Evolutionary conservation across 2,888 invertebrate species (phyloP).

Genomic region (Eutolmus rufibarbis): DNA sequence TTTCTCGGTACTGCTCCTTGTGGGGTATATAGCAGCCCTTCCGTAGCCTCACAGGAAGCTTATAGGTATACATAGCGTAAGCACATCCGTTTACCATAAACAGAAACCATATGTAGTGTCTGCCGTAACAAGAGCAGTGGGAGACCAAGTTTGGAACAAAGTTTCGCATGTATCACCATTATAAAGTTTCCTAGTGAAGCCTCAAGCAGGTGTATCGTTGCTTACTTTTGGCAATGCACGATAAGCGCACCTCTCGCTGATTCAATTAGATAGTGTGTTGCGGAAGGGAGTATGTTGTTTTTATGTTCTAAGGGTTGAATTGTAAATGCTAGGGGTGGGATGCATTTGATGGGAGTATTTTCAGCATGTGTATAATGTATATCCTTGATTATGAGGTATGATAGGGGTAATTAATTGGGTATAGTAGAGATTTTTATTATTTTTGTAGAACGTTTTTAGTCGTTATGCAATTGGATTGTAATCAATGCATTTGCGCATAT

Average conservation of each 20-base stretch:
- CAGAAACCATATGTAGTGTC: background rate
- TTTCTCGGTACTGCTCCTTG: background rate
- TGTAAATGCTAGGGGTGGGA: background rate
- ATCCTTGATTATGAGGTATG: background rate
- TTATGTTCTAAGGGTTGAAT: background rate
- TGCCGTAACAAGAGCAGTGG: background rate
- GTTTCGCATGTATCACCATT: background rate
- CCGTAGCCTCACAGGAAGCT: background rate
- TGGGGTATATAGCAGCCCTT: background rate
- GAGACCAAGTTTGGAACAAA: background rate
- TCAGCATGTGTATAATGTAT: background rate
- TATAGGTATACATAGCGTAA: background rate
- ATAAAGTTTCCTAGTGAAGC: background rate
- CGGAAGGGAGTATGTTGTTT: background rate
- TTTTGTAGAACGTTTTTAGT: background rate
- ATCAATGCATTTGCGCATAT: background rate
- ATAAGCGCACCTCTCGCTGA: background rate
- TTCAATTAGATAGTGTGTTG: background rate
- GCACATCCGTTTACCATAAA: background rate
- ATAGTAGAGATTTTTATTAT: background rate
- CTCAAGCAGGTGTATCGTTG: background rate
- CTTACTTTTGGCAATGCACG: background rate
- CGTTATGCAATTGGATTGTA: background rate
- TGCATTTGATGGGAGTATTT: background rate
- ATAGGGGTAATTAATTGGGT: background rate